These are phyloP conservation scores for Zaprionus gabonicus DNA, from an alignment of 1,140 invertebrate species.

Conservation along the genomic window DNA sequence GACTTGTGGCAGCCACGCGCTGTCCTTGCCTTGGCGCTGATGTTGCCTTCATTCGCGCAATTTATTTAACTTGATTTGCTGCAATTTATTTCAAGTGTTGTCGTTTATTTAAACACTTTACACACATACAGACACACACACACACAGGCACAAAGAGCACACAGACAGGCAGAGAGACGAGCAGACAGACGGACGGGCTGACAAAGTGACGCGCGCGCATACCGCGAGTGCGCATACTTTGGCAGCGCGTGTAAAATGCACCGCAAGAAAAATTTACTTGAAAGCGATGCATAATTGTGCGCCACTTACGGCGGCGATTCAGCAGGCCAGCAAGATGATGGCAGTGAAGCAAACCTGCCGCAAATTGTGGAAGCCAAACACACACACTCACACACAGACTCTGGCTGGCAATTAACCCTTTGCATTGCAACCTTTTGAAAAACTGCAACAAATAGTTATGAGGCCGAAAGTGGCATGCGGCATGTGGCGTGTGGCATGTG, in stretches of 20 bases:
- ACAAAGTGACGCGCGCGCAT: constrained; percentile 1
- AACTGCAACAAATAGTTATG: constrained; percentile 15
- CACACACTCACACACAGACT: background rate
- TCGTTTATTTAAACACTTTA: constrained; percentile 79
- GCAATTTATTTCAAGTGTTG: constrained; percentile 82
- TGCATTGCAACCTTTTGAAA: constrained; percentile 43
- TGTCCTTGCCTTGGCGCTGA: constrained; percentile 46
- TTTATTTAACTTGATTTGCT: constrained; percentile 82
- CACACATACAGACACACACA: constrained; percentile 39
- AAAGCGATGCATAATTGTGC: constrained; percentile 55
- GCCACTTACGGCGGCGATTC: constrained; percentile 25
- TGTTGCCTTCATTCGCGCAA: constrained; percentile 71
- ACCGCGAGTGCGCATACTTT: constrained; percentile 12
- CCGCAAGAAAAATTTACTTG: constrained; percentile 63
- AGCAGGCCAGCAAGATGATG: background rate
- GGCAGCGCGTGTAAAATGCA: constrained; percentile 60
- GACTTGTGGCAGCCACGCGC: constrained; percentile 12
- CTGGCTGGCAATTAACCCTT: constrained; percentile 57
- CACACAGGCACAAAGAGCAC: background rate
- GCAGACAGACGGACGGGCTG: constrained; percentile 2
- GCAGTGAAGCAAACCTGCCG: constrained; percentile 11
- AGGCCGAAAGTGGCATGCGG: constrained; percentile 10
- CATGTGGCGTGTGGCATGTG: background rate
- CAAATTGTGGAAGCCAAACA: constrained; percentile 6
- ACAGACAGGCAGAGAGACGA: constrained; percentile 9